Percentiles rank a stretch among this genome's conserved stretches.
These are phyloP conservation scores for Microctonus aethiopoides DNA, from an alignment of 2,888 invertebrate species.

Conservation along the genomic window DNA sequence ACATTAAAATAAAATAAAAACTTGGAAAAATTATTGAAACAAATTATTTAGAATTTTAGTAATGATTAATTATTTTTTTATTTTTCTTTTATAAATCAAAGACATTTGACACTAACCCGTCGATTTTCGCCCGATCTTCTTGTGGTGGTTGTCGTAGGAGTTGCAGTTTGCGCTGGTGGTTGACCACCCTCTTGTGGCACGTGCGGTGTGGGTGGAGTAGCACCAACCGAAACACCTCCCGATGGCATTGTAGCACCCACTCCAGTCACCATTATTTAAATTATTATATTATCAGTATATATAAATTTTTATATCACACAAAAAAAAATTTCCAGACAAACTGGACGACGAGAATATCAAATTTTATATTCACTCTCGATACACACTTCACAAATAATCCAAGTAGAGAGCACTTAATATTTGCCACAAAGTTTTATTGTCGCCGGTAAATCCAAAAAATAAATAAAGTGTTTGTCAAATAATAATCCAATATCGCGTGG, in stretches of 20 bases:
- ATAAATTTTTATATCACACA: neutral
- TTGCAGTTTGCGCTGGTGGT: slow-evolving; percentile 61
- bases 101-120: slow-evolving; percentile 67
- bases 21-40: too few relatives aligned
- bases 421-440: slow-evolving; percentile 25
- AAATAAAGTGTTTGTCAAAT: neutral
- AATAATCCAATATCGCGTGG: neutral
- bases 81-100: too few relatives aligned
- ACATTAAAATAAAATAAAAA: too few relatives aligned
- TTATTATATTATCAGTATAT: slow-evolving; percentile 15
- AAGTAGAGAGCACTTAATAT: slow-evolving; percentile 35
- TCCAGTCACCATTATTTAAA: slow-evolving; percentile 62
- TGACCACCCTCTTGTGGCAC: slow-evolving; percentile 66
- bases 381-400: slow-evolving; percentile 52
- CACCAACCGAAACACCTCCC: slow-evolving; percentile 63
- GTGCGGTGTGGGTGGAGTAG: slow-evolving; percentile 64
- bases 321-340: slow-evolving; percentile 21
- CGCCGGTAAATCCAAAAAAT: neutral
- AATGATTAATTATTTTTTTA: too few relatives aligned
- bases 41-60: too few relatives aligned
- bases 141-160: slow-evolving; percentile 51
- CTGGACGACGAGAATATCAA: too few relatives aligned
- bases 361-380: slow-evolving; percentile 26
- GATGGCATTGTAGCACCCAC: slow-evolving; percentile 65
- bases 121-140: slow-evolving; percentile 67